These are phyloP conservation scores for Neoitamus cyanurus DNA, from an alignment of 2,888 invertebrate genomes.

Conservation along the genomic window DNA sequence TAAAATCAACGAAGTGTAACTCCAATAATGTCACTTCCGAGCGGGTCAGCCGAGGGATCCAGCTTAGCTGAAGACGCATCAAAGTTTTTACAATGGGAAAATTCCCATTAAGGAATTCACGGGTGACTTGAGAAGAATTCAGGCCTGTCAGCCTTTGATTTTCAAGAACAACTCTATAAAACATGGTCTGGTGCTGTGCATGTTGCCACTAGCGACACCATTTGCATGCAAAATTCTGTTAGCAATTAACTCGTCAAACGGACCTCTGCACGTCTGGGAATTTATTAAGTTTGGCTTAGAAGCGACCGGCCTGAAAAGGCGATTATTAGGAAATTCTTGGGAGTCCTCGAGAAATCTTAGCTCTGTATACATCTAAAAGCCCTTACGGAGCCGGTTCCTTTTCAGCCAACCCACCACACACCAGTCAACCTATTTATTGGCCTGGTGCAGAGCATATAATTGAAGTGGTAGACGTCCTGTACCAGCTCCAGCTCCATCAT, in stretches of 20 bases:
- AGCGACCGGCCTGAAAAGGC: neutral
- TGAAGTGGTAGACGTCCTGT: conserved; percentile 28
- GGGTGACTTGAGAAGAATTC: conserved; percentile 48
- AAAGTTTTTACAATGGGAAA: conserved; percentile 51
- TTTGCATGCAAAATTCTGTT: neutral
- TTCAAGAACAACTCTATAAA: neutral
- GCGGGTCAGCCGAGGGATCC: conserved; percentile 45
- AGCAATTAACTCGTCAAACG: neutral
- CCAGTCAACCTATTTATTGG: conserved; percentile 8
- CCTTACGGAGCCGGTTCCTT: neutral
- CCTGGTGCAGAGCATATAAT: neutral
- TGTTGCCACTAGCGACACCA: neutral
- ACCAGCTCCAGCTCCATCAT: conserved; percentile 29
- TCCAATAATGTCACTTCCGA: conserved; percentile 53
- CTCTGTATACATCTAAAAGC: neutral
- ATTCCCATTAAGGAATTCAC: conserved; percentile 49
- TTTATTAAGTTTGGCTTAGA: neutral
- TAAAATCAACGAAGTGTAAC: conserved; percentile 53
- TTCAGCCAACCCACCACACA: neutral
- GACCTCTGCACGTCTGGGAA: neutral
- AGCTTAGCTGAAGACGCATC: conserved; percentile 36
- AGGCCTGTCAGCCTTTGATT: conserved; percentile 8
- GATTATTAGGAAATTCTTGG: neutral
- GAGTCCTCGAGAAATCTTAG: neutral
- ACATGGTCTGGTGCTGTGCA: neutral